Evolutionary conservation across 2,797 vertebrate genomes (phyloP), one percentile per base, ranked within the genome.

Genomic region (Coracias cyanogaster): DNA sequence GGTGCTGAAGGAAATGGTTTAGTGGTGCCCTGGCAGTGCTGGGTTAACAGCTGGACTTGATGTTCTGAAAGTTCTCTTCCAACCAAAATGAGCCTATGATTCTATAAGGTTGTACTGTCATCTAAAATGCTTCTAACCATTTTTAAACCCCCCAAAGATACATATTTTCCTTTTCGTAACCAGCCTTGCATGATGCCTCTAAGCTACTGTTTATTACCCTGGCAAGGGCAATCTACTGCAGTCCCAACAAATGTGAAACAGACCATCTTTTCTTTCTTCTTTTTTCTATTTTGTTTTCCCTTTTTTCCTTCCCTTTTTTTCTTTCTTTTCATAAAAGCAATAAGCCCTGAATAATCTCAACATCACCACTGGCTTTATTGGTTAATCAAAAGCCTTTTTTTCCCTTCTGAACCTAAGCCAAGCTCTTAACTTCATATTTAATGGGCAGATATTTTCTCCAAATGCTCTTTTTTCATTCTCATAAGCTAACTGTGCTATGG

Each of bases 391-490:
- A 94, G 62, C 43, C 37, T 74, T 93, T 93, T 94, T 91, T 58
- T 33, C 33, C 89, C 39, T 94, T 94, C 93, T 96, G 96, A 94
- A 87, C 60, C 39, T 66, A 93, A 94, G 87, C 94, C 93, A 96
- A 94, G 85, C 91, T 96, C 87, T 96, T 96, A 97, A 91, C 93
- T 95, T 92, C 60, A 52, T 94, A 91, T 94, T 94, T 96, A 95
- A 94, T 94, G 86, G 94, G 95, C 62, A 95, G 91, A 94, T 92
- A 95, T 94, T 93, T 82, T 89, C 82, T 91, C 70, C 88, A 93
- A 94, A 88, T 80, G 91, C 78, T 79, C 83, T 91, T 89, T 91
- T 91, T 77, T 92, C 69, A 57, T 86, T 94, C 89, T 85, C 69
- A 87, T 71, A 90, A 93, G 95, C 87, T 94, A 95, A 95, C 87